These are phyloP conservation scores for Sebastes matsubarae DNA, from an alignment of 2,797 vertebrate genomes.

Conservation along the genomic window DNA sequence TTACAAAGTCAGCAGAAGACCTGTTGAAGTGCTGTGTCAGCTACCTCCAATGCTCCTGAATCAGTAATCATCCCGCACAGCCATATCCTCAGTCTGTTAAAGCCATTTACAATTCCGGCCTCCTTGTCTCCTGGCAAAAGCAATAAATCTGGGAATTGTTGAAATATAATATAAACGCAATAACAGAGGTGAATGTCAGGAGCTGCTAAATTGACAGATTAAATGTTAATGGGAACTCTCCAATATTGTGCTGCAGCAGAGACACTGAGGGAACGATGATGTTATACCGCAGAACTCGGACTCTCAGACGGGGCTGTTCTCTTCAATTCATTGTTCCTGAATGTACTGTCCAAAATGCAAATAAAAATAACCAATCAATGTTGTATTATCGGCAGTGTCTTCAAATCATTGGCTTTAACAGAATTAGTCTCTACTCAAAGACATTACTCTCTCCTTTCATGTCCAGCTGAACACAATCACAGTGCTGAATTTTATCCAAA, in stretches of 20 bases:
- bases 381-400: background rate
- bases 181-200: background rate
- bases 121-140: background rate
- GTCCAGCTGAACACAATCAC: too few species aligned
- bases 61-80: background rate
- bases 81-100: background rate
- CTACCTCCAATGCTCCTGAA: background rate
- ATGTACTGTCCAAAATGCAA: background rate
- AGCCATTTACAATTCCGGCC: background rate
- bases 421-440: too few species aligned
- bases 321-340: background rate
- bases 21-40: slow-evolving; percentile 4
- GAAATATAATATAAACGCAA: background rate
- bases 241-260: background rate
- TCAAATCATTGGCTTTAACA: too few species aligned
- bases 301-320: too few species aligned
- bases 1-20: too few species aligned
- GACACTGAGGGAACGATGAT: background rate
- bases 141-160: slow-evolving; percentile 7
- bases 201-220: background rate
- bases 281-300: too few species aligned
- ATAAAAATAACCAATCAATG: background rate
- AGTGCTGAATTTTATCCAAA: too few species aligned
- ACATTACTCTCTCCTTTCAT: too few species aligned
- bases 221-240: background rate